Base-by-base conservation (phyloP, 2,113 vertebrate genomes). In the Eublepharis macularius region DNA sequence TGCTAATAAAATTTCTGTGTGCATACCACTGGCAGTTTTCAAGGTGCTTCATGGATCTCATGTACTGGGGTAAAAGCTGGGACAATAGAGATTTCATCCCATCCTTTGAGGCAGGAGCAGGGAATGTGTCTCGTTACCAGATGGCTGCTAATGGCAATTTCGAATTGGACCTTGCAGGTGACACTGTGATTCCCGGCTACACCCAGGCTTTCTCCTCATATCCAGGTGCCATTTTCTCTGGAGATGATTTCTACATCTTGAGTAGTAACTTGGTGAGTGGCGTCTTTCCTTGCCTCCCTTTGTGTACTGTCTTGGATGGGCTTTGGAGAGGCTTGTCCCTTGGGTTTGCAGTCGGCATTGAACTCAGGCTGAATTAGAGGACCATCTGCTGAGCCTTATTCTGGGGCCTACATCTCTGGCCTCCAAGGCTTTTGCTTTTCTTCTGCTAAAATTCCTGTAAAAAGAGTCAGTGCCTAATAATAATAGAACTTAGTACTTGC, bases 201-300 rank as follows among this genome's bases (percentile, higher is more conserved):
- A 68, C 89, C 79, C 95, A 98, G 91, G 96, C 96, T 0, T 99
- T 99, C 92, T 99, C 98, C 0, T 99, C 98, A 47, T 99, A 99
- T 72, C 99, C 99, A 0, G 98, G 98, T 76, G 94, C 97, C 32
- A 98, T 99, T 86, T 98, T 99, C 92, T 99, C 98, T 0, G 95
- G 96, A 1, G 99, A 99, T 57, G 99, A 99, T 93, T 99, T 99
- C 95, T 99, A 99, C 89, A 95, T 99, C 85, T 94, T 98, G 60
- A 97, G 98, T 91, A 99, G 97, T 0, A 96, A 98, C n/a, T 93
- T 99, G 97, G 98, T 99, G 92, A 98, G 97, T 95, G 39, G n/a
- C 0, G 6, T 7, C 11, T 41, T 19, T 14, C 14, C 36, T 5
- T 26, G 16, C 41, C 36, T 19, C 32, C 76, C 32, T 29, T 21